Evolutionary conservation across 2,888 invertebrate genomes (phyloP).

Genomic region (Dryocosmus kuriphilus): DNA sequence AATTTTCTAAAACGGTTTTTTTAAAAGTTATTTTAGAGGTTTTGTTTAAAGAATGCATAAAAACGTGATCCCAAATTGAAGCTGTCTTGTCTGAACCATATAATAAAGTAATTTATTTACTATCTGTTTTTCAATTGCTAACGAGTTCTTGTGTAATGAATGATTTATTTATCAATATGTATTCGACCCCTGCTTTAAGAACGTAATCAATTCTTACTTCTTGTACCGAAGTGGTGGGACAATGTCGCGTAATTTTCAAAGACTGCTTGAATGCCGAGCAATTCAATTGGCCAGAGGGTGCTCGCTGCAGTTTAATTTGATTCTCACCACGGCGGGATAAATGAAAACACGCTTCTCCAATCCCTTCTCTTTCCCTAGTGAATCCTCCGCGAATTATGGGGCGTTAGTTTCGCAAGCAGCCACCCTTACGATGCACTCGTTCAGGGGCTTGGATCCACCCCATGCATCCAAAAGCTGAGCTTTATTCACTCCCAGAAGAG

Average conservation of each 20-base stretch:
- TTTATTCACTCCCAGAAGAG: not conserved
- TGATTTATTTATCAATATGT: slow-evolving; percentile 26
- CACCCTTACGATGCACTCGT: slow-evolving; percentile 9
- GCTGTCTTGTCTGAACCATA: too few relatives aligned
- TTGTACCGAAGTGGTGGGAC: slow-evolving; percentile 1
- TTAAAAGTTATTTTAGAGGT: too few relatives aligned
- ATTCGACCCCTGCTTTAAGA: slow-evolving; percentile 9
- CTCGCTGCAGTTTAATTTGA: slow-evolving; percentile 39
- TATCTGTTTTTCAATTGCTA: not conserved
- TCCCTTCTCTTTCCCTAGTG: slow-evolving; percentile 15
- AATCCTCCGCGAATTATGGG: slow-evolving; percentile 31
- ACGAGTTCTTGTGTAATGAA: not conserved
- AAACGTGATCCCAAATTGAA: too few relatives aligned
- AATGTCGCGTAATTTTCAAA: slow-evolving; percentile 41
- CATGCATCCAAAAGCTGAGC: slow-evolving; percentile 7
- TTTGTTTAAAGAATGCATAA: too few relatives aligned
- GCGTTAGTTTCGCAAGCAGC: slow-evolving; percentile 7
- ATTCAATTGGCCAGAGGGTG: slow-evolving; percentile 37
- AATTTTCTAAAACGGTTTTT: too few relatives aligned
- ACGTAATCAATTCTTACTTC: slow-evolving; percentile 23
- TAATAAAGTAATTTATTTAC: too few relatives aligned
- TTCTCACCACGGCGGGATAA: slow-evolving; percentile 30
- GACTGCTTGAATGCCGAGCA: slow-evolving; percentile 33
- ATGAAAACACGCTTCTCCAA: slow-evolving; percentile 29
- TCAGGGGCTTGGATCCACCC: slow-evolving; percentile 5